A percentile compares a stretch with the other conserved stretches of the same genome.
phyloP scores from a whole-genome alignment of 2,888 invertebrate genomes.

The Anticlea derivata region DNA sequence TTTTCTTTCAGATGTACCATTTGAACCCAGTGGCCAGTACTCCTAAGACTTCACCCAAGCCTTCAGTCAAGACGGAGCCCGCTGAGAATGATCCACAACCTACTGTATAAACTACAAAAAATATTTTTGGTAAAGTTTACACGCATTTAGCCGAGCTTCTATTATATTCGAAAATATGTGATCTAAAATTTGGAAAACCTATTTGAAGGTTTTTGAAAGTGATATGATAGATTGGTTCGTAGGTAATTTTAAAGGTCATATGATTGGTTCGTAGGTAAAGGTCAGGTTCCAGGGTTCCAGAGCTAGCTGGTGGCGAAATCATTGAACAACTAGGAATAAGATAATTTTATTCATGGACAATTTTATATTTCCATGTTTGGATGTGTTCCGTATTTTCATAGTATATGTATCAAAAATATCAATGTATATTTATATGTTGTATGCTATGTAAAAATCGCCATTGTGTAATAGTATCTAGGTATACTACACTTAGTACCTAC shows the following conservation, averaged over 20 bases:
- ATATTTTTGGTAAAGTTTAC: constrained; percentile 5
- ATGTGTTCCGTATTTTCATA: not conserved
- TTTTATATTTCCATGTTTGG: not conserved
- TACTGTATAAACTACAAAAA: not conserved
- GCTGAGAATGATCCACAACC: constrained; percentile 8
- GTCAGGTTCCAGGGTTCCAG: no score
- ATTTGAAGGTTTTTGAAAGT: not conserved
- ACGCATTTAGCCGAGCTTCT: constrained; percentile 9
- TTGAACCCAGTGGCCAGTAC: constrained; percentile 34
- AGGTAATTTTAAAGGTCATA: not conserved
- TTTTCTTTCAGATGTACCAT: constrained; percentile 76
- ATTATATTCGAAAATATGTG: constrained; percentile 2
- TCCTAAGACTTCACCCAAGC: constrained; percentile 1
- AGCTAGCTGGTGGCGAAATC: not conserved
- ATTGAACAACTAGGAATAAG: constrained; percentile 3
- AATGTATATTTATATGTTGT: constrained; percentile 10
- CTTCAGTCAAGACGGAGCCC: constrained; percentile 20
- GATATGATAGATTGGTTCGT: not conserved
- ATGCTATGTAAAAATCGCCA: not conserved
- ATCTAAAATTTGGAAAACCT: not conserved
- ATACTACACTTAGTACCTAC: no score
- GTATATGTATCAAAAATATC: constrained; percentile 8
- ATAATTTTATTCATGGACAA: constrained; percentile 1
- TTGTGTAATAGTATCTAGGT: no score
- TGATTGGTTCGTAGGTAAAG: not conserved